phyloP scores from a whole-genome alignment of 2,797 vertebrate genomes.

The Pseudopleuronectes americanus region DNA sequence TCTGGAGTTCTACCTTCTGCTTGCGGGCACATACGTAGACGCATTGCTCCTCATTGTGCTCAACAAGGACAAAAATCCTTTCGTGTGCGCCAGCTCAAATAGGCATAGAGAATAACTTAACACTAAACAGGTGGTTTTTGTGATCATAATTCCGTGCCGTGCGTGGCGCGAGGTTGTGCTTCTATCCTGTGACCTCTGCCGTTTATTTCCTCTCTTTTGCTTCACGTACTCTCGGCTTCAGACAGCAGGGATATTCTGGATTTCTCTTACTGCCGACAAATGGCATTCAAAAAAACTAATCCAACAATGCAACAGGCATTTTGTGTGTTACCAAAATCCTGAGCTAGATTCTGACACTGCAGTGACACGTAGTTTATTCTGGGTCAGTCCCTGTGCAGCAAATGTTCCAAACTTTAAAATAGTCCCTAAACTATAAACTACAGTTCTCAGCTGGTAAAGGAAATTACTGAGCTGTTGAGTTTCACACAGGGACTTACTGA shows the following conservation, averaged over 20 bases:
- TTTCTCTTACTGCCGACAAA: background rate
- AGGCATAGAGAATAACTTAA: slow-evolving; percentile 48
- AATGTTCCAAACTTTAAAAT: background rate
- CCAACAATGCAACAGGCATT: background rate
- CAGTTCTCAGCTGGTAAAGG: too few species aligned
- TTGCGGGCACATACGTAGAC: slow-evolving; percentile 57
- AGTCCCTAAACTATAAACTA: too few species aligned
- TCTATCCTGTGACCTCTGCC: slow-evolving; percentile 21
- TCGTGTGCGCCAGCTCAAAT: slow-evolving; percentile 57
- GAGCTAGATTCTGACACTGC: background rate
- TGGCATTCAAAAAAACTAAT: background rate
- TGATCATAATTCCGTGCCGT: slow-evolving; percentile 34
- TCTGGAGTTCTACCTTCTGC: slow-evolving; percentile 74
- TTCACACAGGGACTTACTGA: too few species aligned
- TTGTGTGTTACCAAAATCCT: background rate
- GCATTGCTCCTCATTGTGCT: slow-evolving; percentile 59
- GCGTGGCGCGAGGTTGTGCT: slow-evolving; percentile 28
- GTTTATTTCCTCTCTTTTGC: background rate
- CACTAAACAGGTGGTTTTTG: slow-evolving; percentile 57
- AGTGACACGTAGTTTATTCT: background rate
- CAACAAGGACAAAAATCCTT: slow-evolving; percentile 67
- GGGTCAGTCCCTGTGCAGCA: background rate
- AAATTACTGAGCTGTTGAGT: too few species aligned
- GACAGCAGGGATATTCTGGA: background rate
- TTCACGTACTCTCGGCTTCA: background rate